phyloP scores from a whole-genome alignment of 2,113 vertebrate species.

The Garra rufa region DNA sequence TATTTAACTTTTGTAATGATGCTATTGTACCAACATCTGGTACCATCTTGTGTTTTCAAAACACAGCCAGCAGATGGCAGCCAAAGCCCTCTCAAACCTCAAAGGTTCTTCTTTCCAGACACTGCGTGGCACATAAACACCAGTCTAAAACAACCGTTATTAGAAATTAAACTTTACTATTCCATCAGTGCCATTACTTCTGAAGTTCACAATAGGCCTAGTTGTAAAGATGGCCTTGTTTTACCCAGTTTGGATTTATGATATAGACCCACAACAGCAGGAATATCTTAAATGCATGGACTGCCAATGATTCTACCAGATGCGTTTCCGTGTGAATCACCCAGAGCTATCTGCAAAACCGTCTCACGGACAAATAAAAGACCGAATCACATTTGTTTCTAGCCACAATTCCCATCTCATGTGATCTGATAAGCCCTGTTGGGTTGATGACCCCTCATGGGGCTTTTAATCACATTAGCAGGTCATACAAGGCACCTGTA shows the following conservation, averaged over 20 bases:
- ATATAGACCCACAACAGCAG: slow-evolving; percentile 15
- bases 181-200: neutral
- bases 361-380: slow-evolving; percentile 41
- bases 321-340: slow-evolving; percentile 37
- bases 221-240: slow-evolving; percentile 27
- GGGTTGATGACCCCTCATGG: slow-evolving; percentile 14
- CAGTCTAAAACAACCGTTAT: slow-evolving; percentile 37
- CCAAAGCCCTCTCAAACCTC: slow-evolving; percentile 57
- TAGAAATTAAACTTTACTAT: neutral
- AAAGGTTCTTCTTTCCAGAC: neutral
- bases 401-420: slow-evolving; percentile 44
- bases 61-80: slow-evolving; percentile 71
- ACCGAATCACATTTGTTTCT: slow-evolving; percentile 41
- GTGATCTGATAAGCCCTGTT: slow-evolving; percentile 30
- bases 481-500: neutral
- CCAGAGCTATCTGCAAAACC: slow-evolving; percentile 36
- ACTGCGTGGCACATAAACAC: slow-evolving; percentile 12
- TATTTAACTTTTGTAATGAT: neutral
- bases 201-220: slow-evolving; percentile 11
- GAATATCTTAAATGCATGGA: slow-evolving; percentile 46
- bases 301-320: slow-evolving; percentile 60
- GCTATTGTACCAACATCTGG: neutral
- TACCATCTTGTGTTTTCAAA: slow-evolving; percentile 43
- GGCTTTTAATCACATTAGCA: slow-evolving; percentile 4
- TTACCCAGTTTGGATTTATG: slow-evolving; percentile 32